These are phyloP conservation scores for Achroia grisella DNA, from an alignment of 1,140 invertebrate genomes.

Conservation along the genomic window DNA sequence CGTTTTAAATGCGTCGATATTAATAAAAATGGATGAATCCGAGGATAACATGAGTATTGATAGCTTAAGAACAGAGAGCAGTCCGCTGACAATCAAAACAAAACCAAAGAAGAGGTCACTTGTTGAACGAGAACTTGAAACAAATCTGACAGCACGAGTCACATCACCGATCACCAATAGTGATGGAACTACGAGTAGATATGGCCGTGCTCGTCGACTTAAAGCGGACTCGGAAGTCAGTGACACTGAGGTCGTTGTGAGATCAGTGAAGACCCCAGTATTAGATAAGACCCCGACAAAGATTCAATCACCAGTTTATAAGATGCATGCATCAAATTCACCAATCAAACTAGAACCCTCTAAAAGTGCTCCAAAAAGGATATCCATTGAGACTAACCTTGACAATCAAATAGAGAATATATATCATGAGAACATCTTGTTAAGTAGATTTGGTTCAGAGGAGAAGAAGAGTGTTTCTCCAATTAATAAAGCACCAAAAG, in stretches of 20 bases:
- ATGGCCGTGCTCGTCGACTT: constrained; percentile 55
- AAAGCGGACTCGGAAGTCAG: constrained; percentile 38
- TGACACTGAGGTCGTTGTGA: constrained; percentile 16
- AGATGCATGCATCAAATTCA: constrained; percentile 62
- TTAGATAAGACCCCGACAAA: constrained; percentile 34
- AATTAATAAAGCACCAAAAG: constrained; percentile 48
- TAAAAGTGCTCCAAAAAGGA: constrained; percentile 12
- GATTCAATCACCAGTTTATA: constrained; percentile 44
- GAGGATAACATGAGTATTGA: constrained; percentile 50
- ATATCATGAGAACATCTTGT: constrained; percentile 50
- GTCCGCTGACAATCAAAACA: constrained; percentile 17
- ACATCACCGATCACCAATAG: constrained; percentile 43
- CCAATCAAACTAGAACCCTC: constrained; percentile 33
- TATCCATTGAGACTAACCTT: constrained; percentile 18
- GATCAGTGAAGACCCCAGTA: constrained; percentile 24
- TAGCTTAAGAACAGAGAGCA: constrained; percentile 26
- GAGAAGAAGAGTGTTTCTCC: constrained; percentile 30
- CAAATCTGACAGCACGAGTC: constrained; percentile 46
- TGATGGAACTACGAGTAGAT: constrained; percentile 55
- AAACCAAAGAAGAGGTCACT: constrained; percentile 56
- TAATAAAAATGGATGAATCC: constrained; percentile 49
- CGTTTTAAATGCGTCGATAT: constrained; percentile 2
- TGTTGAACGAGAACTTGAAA: constrained; percentile 58
- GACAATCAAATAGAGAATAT: constrained; percentile 57
- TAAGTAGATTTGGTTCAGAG: constrained; percentile 47